Conservation (phyloP, 2,797 vertebrate species). For the Pachyuromys duprasi region DNA sequence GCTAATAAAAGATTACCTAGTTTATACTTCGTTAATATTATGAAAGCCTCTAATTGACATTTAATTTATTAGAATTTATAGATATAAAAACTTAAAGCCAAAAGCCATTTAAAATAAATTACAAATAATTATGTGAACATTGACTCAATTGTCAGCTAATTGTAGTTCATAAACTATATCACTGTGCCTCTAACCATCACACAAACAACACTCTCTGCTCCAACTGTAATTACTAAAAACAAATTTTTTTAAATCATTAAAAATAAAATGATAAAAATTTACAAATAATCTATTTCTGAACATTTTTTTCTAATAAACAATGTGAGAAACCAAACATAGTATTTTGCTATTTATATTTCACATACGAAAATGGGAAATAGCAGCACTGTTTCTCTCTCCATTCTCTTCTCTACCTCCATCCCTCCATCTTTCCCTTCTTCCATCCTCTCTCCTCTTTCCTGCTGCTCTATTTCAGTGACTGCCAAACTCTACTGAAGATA, state of each 20-base stretch:
- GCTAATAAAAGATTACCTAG: slow-evolving; percentile 30
- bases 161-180: background rate
- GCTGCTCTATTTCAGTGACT: background rate
- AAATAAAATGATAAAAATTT: slow-evolving; percentile 21
- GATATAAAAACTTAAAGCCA: slow-evolving; percentile 7
- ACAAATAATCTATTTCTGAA: slow-evolving; percentile 16
- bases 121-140: slow-evolving; percentile 56
- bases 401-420: background rate
- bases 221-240: background rate
- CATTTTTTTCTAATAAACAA: slow-evolving; percentile 31
- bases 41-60: slow-evolving; percentile 20
- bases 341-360: background rate
- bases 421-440: background rate
- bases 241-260: background rate
- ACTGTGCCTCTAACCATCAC: background rate
- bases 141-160: slow-evolving; percentile 27
- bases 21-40: slow-evolving; percentile 46
- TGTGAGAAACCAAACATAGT: background rate
- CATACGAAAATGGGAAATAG: slow-evolving; percentile 20
- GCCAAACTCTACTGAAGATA: background rate
- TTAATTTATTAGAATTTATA: slow-evolving; percentile 61
- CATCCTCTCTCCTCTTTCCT: background rate
- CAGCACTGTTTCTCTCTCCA: background rate
- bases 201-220: background rate
- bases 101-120: slow-evolving; percentile 52